Evolutionary conservation across 2,888 invertebrate genomes (phyloP).

Genomic region (Heliconius sara): DNA sequence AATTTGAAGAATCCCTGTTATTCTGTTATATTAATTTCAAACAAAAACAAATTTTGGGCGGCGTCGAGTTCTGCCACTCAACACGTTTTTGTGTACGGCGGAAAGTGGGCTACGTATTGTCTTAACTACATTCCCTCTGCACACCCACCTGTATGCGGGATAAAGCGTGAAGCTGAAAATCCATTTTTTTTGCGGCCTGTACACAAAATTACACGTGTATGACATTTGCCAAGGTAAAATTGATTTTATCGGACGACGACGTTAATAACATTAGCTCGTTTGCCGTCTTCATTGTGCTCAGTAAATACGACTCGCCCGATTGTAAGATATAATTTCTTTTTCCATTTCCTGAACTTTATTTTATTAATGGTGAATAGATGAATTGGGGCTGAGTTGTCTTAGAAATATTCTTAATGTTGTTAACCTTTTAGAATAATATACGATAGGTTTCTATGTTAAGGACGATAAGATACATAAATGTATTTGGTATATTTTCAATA

Average conservation of each 20-base stretch:
- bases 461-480: too few relatives aligned
- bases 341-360: conserved; percentile 46
- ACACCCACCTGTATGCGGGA: neutral
- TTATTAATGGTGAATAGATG: conserved; percentile 38
- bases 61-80: neutral
- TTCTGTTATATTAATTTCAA: neutral
- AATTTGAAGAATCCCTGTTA: neutral
- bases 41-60: neutral
- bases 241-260: conserved; percentile 58
- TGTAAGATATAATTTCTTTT: conserved; percentile 52
- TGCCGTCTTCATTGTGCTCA: conserved; percentile 56
- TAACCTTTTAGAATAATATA: neutral
- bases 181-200: conserved; percentile 39
- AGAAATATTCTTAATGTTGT: neutral
- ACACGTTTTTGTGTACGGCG: neutral
- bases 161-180: too few relatives aligned
- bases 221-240: conserved; percentile 50
- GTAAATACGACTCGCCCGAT: conserved; percentile 52
- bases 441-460: too few relatives aligned
- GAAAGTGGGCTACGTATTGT: neutral
- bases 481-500: too few relatives aligned
- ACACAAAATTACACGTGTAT: conserved; percentile 54
- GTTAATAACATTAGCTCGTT: conserved; percentile 61
- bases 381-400: conserved; percentile 25
- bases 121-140: neutral